These are phyloP conservation scores for Acromyrmex heyeri DNA, from an alignment of 1,140 invertebrate species.

Conservation along the genomic window DNA sequence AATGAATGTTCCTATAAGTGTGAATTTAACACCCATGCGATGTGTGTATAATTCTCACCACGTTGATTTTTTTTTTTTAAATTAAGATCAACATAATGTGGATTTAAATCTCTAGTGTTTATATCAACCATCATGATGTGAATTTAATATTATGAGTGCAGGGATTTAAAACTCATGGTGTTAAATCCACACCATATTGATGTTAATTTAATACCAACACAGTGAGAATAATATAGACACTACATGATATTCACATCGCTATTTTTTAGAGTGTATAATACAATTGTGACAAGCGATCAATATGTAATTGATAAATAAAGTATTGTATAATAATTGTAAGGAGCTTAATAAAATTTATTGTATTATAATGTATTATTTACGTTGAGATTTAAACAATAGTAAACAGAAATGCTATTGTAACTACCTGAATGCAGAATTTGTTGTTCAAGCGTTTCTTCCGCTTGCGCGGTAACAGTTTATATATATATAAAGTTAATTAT, in stretches of 20 bases:
- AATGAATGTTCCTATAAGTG: too few species aligned
- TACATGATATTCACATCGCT: neutral
- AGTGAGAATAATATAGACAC: neutral
- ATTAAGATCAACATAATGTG: too few species aligned
- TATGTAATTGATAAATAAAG: neutral
- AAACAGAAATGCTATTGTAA: neutral
- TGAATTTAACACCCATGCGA: too few species aligned
- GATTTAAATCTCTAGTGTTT: too few species aligned
- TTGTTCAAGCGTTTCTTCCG: slow-evolving; percentile 17
- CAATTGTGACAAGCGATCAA: neutral
- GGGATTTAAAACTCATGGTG: too few species aligned
- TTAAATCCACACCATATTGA: too few species aligned
- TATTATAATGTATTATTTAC: slow-evolving; percentile 12
- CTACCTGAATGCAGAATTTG: slow-evolving; percentile 1
- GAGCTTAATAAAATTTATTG: neutral
- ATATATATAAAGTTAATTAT: slow-evolving; percentile 24
- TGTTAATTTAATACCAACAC: too few species aligned
- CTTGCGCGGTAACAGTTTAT: neutral
- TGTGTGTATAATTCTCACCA: too few species aligned
- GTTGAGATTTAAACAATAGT: neutral
- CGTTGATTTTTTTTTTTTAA: too few species aligned
- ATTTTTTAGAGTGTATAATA: neutral
- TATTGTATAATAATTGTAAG: neutral
- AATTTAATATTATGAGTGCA: too few species aligned
- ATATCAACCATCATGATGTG: too few species aligned